Evolutionary conservation across 2,113 vertebrate species (phyloP).

Genomic region (Arvicanthis niloticus): DNA sequence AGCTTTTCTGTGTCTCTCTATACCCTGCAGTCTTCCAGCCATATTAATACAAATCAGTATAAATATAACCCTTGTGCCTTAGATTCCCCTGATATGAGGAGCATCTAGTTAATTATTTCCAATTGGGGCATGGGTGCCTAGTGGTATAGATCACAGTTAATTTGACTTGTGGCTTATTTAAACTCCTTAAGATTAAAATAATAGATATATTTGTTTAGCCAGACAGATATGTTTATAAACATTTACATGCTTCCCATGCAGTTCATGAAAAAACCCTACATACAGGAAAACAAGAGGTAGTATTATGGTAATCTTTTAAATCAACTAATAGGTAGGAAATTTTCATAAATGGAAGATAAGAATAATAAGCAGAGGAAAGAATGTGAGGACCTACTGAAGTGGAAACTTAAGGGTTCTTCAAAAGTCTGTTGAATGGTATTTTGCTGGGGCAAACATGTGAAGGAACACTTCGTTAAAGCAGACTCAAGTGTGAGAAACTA

Average conservation of each 20-base stretch:
- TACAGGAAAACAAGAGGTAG: neutral
- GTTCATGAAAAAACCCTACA: slow-evolving; percentile 18
- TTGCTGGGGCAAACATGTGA: too few species aligned
- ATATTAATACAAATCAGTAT: slow-evolving; percentile 76
- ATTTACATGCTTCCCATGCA: neutral
- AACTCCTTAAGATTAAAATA: neutral
- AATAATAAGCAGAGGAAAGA: neutral
- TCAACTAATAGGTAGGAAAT: neutral
- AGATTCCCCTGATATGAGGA: slow-evolving; percentile 37
- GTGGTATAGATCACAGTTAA: slow-evolving; percentile 59
- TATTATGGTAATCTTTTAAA: neutral
- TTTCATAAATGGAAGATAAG: neutral
- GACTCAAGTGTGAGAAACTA: too few species aligned
- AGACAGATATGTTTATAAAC: neutral
- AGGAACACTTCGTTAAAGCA: too few species aligned
- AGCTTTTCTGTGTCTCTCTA: neutral
- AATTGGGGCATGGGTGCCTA: slow-evolving; percentile 47
- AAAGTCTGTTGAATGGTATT: too few species aligned
- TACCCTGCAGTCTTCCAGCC: slow-evolving; percentile 42
- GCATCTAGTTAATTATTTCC: slow-evolving; percentile 72
- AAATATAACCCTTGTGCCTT: slow-evolving; percentile 73
- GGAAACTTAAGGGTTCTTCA: too few species aligned
- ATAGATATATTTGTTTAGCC: neutral
- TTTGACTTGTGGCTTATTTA: slow-evolving; percentile 42
- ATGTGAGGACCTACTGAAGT: too few species aligned